Evolutionary conservation across 2,797 vertebrate genomes (phyloP).

Genomic region (Nannoperca obscura): DNA sequence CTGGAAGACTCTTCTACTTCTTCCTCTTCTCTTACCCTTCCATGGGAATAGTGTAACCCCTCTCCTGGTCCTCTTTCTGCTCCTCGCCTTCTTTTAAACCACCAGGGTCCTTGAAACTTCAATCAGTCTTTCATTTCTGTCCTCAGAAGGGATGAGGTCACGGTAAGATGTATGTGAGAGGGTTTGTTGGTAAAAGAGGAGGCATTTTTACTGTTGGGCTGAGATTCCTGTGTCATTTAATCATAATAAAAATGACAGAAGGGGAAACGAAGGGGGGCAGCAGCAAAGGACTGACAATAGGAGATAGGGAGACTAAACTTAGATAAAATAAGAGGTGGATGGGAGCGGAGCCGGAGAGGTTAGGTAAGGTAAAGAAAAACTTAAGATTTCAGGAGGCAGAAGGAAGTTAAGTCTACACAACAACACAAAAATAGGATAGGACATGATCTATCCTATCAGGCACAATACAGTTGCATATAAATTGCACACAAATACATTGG

Average conservation of each 20-base stretch:
- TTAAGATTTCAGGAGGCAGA: neutral
- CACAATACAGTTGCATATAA: neutral
- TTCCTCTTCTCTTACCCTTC: neutral
- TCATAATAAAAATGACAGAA: slow-evolving; percentile 22
- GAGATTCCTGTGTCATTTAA: slow-evolving; percentile 33
- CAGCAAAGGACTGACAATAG: slow-evolving; percentile 14
- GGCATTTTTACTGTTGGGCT: neutral
- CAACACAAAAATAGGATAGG: neutral
- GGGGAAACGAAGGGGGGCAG: neutral
- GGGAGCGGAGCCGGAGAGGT: neutral
- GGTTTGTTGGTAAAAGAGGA: slow-evolving; percentile 7
- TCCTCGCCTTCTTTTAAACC: slow-evolving; percentile 9
- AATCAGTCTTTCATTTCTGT: slow-evolving; percentile 6
- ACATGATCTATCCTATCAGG: neutral
- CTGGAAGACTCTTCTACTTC: slow-evolving; percentile 21
- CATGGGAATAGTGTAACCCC: slow-evolving; percentile 4
- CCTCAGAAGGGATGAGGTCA: slow-evolving; percentile 22
- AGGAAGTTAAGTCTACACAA: neutral
- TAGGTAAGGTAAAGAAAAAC: slow-evolving; percentile 10
- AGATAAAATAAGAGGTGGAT: neutral
- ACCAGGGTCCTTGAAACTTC: neutral
- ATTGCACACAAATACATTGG: neutral
- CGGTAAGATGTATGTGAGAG: slow-evolving; percentile 4
- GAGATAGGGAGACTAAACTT: neutral
- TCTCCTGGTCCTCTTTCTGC: neutral